Percentiles rank a stretch among this genome's conserved stretches.
phyloP scores from a whole-genome alignment of 2,113 vertebrate species.

The Prietella phreatophila region DNA sequence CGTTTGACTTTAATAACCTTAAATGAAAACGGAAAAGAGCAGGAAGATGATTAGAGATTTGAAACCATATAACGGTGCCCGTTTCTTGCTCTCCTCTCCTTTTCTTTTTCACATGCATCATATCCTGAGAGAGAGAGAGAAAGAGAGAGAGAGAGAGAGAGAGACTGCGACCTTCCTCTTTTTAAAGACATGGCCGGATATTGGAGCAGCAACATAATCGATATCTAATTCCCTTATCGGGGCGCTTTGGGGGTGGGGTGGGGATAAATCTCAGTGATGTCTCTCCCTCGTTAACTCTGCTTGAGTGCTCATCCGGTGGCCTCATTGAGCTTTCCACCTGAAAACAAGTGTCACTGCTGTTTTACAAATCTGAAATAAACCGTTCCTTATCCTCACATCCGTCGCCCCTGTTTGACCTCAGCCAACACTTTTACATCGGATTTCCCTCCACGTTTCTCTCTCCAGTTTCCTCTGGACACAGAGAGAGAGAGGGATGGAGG shows the following conservation, averaged over 20 bases:
- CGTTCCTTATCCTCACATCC: background rate
- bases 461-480: background rate
- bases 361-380: slow-evolving; percentile 7
- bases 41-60: background rate
- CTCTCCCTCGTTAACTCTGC: slow-evolving; percentile 2
- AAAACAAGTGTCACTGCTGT: slow-evolving; percentile 3
- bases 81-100: background rate
- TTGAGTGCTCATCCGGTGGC: background rate
- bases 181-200: slow-evolving; percentile 3
- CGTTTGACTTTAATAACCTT: slow-evolving; percentile 3
- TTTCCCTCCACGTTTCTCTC: background rate
- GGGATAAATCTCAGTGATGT: background rate
- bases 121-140: background rate
- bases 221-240: slow-evolving; percentile 27
- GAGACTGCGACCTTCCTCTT: background rate
- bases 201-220: slow-evolving; percentile 7
- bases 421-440: background rate
- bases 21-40: background rate
- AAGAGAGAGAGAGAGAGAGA: background rate
- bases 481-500: background rate
- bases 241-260: background rate
- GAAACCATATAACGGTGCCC: background rate
- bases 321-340: background rate
- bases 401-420: background rate
- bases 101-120: background rate